Conservation (phyloP, 64 coral and sea anemone species). For the Trachythela sp. region DNA sequence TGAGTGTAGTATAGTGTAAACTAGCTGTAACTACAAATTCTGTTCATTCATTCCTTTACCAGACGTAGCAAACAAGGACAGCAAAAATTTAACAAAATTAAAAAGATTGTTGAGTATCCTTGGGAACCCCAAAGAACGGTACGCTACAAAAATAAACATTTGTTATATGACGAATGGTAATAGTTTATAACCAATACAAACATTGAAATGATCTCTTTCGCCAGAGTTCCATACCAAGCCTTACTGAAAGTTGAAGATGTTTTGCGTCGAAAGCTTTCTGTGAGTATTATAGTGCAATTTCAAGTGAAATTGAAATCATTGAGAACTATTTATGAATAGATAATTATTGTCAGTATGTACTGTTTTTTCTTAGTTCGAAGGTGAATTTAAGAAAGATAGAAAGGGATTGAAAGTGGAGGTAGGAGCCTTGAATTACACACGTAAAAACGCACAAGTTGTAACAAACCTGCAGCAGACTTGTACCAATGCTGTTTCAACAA, state of each 20-base stretch:
- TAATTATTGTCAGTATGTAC: background rate
- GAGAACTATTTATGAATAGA: background rate
- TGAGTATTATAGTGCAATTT: background rate
- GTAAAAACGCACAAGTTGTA: too few relatives aligned
- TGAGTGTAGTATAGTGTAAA: too few relatives aligned
- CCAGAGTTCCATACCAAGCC: conserved; percentile 13
- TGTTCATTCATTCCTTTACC: background rate
- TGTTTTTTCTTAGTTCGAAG: background rate
- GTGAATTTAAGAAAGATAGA: background rate
- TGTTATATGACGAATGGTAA: background rate
- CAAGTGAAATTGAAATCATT: background rate
- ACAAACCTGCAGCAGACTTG: too few relatives aligned
- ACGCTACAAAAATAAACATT: background rate
- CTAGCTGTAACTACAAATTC: background rate
- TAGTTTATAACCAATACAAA: background rate
- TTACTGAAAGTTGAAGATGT: conserved; percentile 12
- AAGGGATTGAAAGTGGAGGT: background rate
- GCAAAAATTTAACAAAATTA: background rate
- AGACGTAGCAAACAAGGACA: background rate
- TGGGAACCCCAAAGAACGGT: conserved; percentile 11
- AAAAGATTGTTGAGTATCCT: conserved; percentile 20
- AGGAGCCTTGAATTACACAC: background rate
- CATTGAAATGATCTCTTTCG: background rate
- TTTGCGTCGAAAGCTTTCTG: background rate
- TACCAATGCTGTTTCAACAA: too few relatives aligned